These are phyloP conservation scores for Ranitomeya imitator DNA, from an alignment of 2,113 vertebrate species.

Conservation along the genomic window DNA sequence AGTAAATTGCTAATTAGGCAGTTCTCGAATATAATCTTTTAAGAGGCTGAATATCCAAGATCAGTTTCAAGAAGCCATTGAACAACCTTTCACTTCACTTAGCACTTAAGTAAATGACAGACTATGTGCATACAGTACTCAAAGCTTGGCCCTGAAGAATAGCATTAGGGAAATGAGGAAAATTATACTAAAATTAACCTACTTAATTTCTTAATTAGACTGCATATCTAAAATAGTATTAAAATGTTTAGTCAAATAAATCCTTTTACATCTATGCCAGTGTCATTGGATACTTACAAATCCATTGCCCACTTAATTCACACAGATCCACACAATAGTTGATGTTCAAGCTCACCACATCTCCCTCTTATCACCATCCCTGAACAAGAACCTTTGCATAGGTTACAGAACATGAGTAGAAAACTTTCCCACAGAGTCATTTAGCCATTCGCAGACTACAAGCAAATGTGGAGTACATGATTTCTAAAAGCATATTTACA, in stretches of 20 bases:
- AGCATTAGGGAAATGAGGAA: background rate
- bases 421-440: no score
- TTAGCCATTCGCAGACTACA: no score
- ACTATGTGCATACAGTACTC: background rate
- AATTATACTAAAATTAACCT: background rate
- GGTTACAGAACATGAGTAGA: no score
- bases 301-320: no score
- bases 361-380: no score
- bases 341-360: no score
- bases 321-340: no score
- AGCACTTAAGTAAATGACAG: background rate
- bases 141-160: background rate
- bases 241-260: background rate
- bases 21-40: background rate
- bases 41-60: background rate
- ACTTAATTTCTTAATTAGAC: background rate
- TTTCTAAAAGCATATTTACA: no score
- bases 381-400: no score
- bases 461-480: no score
- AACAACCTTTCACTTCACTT: background rate
- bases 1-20: background rate
- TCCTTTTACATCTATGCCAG: background rate
- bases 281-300: background rate
- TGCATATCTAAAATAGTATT: background rate
- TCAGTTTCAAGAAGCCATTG: background rate